These are phyloP conservation scores for Nomada goodeniana DNA, from an alignment of 2,888 invertebrate genomes.

Conservation along the genomic window DNA sequence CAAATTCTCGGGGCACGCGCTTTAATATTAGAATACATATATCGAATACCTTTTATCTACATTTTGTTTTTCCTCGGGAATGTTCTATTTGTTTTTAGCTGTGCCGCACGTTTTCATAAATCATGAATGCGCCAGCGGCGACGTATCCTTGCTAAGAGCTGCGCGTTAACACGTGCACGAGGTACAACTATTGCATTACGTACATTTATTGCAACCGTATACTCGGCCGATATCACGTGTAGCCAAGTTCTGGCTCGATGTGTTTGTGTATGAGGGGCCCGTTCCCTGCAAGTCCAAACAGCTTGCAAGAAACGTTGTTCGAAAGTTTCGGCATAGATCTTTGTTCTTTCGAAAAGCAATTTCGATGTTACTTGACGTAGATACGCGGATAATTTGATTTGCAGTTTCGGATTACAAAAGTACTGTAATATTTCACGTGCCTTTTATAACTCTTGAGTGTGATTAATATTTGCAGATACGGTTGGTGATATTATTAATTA, in stretches of 20 bases:
- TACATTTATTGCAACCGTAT: background rate
- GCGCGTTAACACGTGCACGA: constrained; percentile 31
- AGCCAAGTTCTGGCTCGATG: constrained; percentile 8
- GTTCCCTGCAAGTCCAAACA: background rate
- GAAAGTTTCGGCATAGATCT: background rate
- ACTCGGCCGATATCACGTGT: constrained; percentile 13
- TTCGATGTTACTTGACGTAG: background rate
- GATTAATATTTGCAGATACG: background rate
- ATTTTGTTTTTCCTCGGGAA: constrained; percentile 27
- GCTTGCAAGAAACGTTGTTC: background rate
- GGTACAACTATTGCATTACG: constrained; percentile 30
- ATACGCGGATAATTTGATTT: background rate
- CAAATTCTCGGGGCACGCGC: background rate
- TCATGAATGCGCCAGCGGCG: constrained; percentile 41
- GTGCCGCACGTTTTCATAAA: constrained; percentile 47
- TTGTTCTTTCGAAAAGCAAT: background rate
- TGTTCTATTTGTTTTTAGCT: constrained; percentile 50
- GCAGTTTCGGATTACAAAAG: background rate
- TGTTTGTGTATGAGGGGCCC: background rate
- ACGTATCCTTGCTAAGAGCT: constrained; percentile 36
- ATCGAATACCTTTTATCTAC: constrained; percentile 17
- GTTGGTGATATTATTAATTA: too few relatives aligned
- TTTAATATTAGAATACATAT: background rate
- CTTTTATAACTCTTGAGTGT: background rate
- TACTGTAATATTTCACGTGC: background rate